Conservation (phyloP, 2,797 vertebrate species). For the Falco columbarius region DNA sequence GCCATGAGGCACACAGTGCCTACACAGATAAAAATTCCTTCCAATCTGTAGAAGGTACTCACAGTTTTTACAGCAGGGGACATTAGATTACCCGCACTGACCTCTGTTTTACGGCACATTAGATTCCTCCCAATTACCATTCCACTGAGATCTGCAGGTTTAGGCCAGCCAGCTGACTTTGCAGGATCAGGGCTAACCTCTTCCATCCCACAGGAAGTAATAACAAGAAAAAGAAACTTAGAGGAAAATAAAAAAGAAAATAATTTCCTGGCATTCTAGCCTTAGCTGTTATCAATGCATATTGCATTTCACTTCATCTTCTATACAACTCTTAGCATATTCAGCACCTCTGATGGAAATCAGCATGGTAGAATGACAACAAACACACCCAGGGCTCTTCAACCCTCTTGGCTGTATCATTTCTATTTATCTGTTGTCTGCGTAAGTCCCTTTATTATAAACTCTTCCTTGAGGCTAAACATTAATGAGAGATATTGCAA, state of each 20-base stretch:
- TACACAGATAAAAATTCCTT: neutral
- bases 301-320: conserved; percentile 49
- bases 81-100: neutral
- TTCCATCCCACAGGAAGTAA: conserved; percentile 37
- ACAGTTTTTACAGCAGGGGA: neutral
- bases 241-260: conserved; percentile 42
- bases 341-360: conserved; percentile 59
- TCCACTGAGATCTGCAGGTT: conserved; percentile 11
- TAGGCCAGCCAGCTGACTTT: neutral
- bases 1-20: neutral
- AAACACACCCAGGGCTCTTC: conserved; percentile 53
- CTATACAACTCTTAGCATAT: conserved; percentile 15
- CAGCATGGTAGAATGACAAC: conserved; percentile 22
- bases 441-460: conserved; percentile 40
- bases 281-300: conserved; percentile 29
- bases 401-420: conserved; percentile 48
- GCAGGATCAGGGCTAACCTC: conserved; percentile 27
- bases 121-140: conserved; percentile 24
- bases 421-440: conserved; percentile 66
- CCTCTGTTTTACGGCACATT: conserved; percentile 20
- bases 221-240: conserved; percentile 29
- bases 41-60: neutral
- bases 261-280: conserved; percentile 46
- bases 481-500: conserved; percentile 60
- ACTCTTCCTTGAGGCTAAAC: conserved; percentile 64